Conservation (phyloP, 2,797 vertebrate genomes). For the Emydoidea blandingii region DNA sequence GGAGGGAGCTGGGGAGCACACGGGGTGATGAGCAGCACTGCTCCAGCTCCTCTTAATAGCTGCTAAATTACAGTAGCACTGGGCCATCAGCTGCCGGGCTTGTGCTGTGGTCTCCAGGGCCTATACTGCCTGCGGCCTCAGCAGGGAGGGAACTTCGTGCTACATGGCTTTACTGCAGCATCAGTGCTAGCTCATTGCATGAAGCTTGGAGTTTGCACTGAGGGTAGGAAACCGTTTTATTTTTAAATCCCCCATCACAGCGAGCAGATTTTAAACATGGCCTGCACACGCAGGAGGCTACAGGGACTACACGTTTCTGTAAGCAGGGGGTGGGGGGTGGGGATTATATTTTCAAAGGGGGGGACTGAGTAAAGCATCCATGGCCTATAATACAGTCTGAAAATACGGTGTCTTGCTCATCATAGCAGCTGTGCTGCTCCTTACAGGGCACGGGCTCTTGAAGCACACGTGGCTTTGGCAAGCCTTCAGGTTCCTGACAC, state of each 20-base stretch:
- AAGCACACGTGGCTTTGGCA: background rate
- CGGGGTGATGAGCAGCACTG: background rate
- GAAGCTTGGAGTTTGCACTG: background rate
- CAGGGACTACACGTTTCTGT: background rate
- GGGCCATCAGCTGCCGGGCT: background rate
- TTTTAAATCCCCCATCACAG: background rate
- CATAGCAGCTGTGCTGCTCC: background rate
- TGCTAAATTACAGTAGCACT: background rate
- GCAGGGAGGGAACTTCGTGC: background rate
- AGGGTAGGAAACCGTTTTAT: background rate
- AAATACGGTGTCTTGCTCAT: background rate
- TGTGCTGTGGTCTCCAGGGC: background rate
- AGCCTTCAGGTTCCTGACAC: background rate
- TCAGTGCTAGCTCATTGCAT: background rate
- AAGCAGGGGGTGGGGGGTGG: background rate
- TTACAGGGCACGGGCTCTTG: background rate
- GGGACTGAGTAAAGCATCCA: background rate
- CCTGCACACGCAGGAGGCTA: no score
- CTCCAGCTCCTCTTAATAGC: background rate
- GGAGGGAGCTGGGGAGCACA: background rate
- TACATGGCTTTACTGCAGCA: background rate
- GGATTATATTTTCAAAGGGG: background rate
- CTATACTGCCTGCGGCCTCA: background rate
- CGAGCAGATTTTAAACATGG: background rate
- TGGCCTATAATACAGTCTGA: background rate